Conservation (phyloP, 1,140 invertebrate species). For the Hesperophylax magnus region DNA sequence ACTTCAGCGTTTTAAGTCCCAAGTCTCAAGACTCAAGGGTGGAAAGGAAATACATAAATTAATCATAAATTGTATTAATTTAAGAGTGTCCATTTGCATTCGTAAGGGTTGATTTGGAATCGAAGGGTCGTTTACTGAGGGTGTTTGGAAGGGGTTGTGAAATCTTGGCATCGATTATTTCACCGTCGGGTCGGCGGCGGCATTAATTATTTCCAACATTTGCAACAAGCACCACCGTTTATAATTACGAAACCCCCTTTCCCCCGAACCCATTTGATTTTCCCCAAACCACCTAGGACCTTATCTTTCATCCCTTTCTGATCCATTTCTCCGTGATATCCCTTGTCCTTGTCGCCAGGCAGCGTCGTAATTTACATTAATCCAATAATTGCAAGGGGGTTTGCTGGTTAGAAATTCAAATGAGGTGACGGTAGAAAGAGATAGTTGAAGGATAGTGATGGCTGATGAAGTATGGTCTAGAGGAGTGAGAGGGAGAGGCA, state of each 20-base stretch:
- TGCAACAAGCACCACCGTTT: conserved; percentile 59
- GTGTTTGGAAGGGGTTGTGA: conserved; percentile 44
- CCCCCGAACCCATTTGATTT: conserved; percentile 31
- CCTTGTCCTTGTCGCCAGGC: conserved; percentile 61
- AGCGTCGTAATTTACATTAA: conserved; percentile 93
- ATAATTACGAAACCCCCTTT: conserved; percentile 63
- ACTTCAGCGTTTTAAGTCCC: too few species aligned
- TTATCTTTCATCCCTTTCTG: conserved; percentile 26
- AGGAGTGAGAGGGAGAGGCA: background rate
- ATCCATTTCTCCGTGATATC: background rate
- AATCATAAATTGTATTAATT: conserved; percentile 43
- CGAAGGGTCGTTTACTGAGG: conserved; percentile 44
- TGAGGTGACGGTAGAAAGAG: conserved; percentile 78
- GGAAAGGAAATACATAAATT: conserved; percentile 25
- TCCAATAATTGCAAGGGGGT: conserved; percentile 93
- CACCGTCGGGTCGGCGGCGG: conserved; percentile 60
- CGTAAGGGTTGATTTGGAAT: conserved; percentile 48
- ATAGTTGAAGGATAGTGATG: conserved; percentile 35
- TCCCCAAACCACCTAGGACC: conserved; percentile 20
- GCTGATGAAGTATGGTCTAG: conserved; percentile 17
- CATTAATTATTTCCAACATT: conserved; percentile 59
- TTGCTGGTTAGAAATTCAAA: conserved; percentile 94
- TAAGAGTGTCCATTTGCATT: conserved; percentile 44
- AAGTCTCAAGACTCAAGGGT: background rate
- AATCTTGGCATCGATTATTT: conserved; percentile 59